These are phyloP conservation scores for Noctua fimbriata DNA, from an alignment of 2,888 invertebrate species.

Conservation along the genomic window DNA sequence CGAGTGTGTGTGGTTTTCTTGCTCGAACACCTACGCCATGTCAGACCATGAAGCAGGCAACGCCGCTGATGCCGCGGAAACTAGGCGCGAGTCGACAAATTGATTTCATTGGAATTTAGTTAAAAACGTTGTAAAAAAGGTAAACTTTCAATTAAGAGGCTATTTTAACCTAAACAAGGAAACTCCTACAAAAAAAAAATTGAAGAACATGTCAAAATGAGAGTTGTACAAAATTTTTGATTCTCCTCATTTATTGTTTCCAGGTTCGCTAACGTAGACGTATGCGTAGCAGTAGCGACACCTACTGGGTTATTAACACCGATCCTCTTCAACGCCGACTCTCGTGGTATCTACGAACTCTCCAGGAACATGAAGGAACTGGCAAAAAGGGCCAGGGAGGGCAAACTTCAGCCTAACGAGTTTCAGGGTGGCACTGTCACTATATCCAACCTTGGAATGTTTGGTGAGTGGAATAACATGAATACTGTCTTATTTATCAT, in stretches of 20 bases:
- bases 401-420: conserved; percentile 97
- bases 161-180: no score
- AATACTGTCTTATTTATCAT: background rate
- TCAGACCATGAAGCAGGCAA: no score
- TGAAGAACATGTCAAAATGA: no score
- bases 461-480: conserved; percentile 86
- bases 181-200: no score
- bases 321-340: conserved; percentile 97
- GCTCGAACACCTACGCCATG: no score
- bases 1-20: no score
- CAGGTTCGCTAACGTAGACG: conserved; percentile 97
- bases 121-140: no score
- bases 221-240: no score
- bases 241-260: conserved; percentile 54
- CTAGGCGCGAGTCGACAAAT: no score
- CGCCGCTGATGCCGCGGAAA: no score
- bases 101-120: no score
- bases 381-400: conserved; percentile 96
- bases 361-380: conserved; percentile 94
- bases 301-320: conserved; percentile 98
- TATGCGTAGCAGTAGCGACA: conserved; percentile 99
- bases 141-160: no score
- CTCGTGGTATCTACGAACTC: conserved; percentile 96
- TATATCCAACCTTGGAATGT: conserved; percentile 99
- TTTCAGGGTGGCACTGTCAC: conserved; percentile 99